Base-by-base conservation (phyloP, 2,888 invertebrate genomes). In the Geotrupes spiniger region DNA sequence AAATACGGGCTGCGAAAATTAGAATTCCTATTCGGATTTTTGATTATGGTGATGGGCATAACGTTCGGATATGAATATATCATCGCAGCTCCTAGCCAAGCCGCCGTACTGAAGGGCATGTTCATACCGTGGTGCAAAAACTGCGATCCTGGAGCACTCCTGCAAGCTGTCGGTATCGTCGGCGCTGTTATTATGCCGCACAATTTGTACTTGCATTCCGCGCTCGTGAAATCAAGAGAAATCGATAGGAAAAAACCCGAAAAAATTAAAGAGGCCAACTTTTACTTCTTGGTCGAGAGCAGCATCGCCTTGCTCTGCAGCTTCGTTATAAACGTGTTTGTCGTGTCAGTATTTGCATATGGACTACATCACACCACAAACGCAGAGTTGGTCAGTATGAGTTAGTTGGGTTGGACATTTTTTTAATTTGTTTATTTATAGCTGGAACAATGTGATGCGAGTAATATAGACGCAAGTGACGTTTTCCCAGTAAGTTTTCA, bases 151-250 rank as follows among this genome's bases (percentile, higher is more conserved):
- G 68, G 76, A 41, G 84, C 84, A 21, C 70, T 90, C 15, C 66
- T 84, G 8, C 85, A 85, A 71, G 88, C 87, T 27, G 85, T 88
- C 25, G 88, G 91, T n/a, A 84, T 92, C 39, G 81, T 93, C 39
- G 92, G 72, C 2, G 71, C 89, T 16, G 89, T 92, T 17, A 91
- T 93, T 56, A 93, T 92, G 92, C 92, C 92, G 0, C 92, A 93
- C 65, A 93, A 93, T 75, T 76, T 92, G 37, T 92, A 92, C 68
- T 77, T 93, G 8, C 92, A 93, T 69, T 92, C 92, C 27, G 92
- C 92, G 17, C 77, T 92, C 48, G 92, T 92, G 21, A 91, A 92
- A 84, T 89, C 89, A 1, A 79, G 92, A 54, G 85, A 86, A 54
- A 76, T 93, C 25, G 87, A 93, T 69, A 78, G 92, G 48, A 79